These are phyloP conservation scores for Prietella phreatophila DNA, from an alignment of 2,113 vertebrate genomes.

Conservation along the genomic window DNA sequence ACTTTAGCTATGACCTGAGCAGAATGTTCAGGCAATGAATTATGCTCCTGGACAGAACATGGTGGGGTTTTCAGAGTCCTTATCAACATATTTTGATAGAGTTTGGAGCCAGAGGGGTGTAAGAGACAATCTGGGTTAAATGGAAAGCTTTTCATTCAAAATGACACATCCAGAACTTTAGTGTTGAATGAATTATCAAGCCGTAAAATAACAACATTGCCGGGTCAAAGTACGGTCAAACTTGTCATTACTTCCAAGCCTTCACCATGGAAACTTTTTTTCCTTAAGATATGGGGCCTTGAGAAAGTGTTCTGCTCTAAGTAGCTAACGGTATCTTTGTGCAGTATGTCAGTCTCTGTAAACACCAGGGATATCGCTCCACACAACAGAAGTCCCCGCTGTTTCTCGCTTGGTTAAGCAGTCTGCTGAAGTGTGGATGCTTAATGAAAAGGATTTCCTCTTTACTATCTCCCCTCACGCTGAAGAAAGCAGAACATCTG, in stretches of 20 bases:
- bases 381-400: constrained; percentile 9
- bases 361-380: constrained; percentile 14
- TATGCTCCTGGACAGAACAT: not conserved
- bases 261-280: not conserved
- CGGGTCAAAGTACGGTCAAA: not conserved
- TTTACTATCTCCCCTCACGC: constrained; percentile 26
- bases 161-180: not conserved
- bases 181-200: not conserved
- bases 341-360: constrained; percentile 6
- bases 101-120: not conserved
- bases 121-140: not conserved
- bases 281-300: not conserved
- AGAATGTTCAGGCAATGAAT: not conserved
- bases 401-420: constrained; percentile 28
- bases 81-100: not conserved
- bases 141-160: not conserved
- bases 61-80: not conserved
- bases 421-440: constrained; percentile 38
- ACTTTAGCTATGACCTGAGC: not conserved
- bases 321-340: constrained; percentile 1
- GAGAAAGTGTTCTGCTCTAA: constrained; percentile 9
- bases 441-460: constrained; percentile 42
- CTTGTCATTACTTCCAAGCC: not conserved
- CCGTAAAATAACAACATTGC: not conserved
- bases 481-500: constrained; percentile 30